These are phyloP conservation scores for Laticauda colubrina DNA, from an alignment of 2,113 vertebrate genomes.

Conservation along the genomic window DNA sequence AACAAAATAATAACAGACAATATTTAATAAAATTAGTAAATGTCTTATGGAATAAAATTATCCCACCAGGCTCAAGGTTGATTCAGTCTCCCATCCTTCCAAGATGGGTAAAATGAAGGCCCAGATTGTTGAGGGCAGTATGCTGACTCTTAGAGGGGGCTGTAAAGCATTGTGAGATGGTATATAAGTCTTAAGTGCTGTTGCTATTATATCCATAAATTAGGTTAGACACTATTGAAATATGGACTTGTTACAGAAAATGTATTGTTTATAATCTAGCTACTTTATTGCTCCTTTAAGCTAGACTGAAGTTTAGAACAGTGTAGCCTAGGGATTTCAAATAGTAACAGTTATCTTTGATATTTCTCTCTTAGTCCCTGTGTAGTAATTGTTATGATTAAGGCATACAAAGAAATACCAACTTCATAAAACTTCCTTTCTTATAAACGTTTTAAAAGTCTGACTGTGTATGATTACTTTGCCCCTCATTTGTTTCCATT, in stretches of 20 bases:
- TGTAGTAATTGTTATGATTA: neutral
- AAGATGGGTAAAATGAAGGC: too few relatives aligned
- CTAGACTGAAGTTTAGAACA: too few relatives aligned
- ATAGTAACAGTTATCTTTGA: neutral
- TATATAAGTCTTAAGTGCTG: too few relatives aligned
- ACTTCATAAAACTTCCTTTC: neutral
- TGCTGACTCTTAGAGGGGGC: too few relatives aligned
- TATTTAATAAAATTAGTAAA: neutral
- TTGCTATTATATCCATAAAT: neutral
- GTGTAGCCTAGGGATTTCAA: neutral
- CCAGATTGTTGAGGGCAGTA: too few relatives aligned
- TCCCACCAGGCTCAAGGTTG: too few relatives aligned
- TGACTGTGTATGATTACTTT: neutral
- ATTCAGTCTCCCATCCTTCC: too few relatives aligned
- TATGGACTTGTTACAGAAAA: neutral
- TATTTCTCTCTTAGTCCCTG: neutral
- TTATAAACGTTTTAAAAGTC: neutral
- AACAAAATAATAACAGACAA: neutral
- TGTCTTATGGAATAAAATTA: neutral
- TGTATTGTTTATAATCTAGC: neutral
- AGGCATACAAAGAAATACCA: neutral
- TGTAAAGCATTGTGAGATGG: too few relatives aligned
- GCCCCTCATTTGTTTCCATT: constrained; percentile 31
- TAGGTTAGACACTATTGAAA: neutral
- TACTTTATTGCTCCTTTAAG: neutral